Base-by-base conservation (phyloP, 2,888 invertebrate genomes). In the Drosophila hamatofila region DNA sequence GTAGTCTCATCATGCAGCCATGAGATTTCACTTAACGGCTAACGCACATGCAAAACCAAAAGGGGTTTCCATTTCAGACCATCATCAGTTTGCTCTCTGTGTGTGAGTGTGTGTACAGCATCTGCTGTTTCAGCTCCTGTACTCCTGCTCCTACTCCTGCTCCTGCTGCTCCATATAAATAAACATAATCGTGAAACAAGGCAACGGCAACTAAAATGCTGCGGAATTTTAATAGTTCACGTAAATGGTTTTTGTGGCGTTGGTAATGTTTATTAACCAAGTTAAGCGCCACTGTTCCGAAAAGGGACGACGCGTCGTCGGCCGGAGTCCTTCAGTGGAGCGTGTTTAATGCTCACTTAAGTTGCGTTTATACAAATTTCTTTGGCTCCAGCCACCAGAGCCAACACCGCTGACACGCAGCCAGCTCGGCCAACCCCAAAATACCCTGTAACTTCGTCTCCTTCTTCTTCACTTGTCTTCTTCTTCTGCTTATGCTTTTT, bases 301-400 rank as follows among this genome's bases (percentile, higher is more conserved):
- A 74, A 62, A 64, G 51, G 65, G 41, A 58, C 65, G 49, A 48
- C 33, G 30, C 65, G 37, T 46, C 33, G 30, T 21, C 35, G 65
- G 35, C 74, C 55, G 46, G 57, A 78, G 76, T 87, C 70, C 82
- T 87, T 61, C 74, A 80, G 78, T 88, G 74, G 69, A 85, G 88
- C 85, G 74, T 83, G 75, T 88, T 88, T 86, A 85, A 85, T 85
- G 83, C 88, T 78, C 83, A 80, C 88, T 85, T 88, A 88, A 85
- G 85, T 88, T 88, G 78, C 86, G 88, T 86, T 88, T 81, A 88
- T 85, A 85, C 86, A 85, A 88, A 88, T 88, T 83, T 80, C 81
- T 63, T 75, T 75, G 78, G 75, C 52, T 72, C 35, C 69, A 37
- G 68, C 49, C 48, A 18, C 35, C 33, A 44, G n/a, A 8, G n/a